Percentiles rank a stretch among this genome's conserved stretches.
These are phyloP conservation scores for Ursus arctos DNA, from an alignment of 2,113 vertebrate species.

Conservation along the genomic window DNA sequence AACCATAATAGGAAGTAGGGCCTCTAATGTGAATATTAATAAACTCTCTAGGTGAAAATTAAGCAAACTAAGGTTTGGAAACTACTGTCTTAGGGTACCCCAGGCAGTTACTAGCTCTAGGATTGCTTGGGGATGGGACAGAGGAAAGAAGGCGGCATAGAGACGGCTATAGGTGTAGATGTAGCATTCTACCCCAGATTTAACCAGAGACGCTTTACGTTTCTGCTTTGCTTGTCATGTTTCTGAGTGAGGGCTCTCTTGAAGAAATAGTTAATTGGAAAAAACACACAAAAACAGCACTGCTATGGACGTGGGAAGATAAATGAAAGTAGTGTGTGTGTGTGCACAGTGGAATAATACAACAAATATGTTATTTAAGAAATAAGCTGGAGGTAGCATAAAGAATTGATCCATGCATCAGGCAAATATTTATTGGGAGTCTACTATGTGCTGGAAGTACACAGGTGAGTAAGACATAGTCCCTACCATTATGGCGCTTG, in stretches of 20 bases:
- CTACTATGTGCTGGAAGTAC: background rate
- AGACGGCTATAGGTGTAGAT: background rate
- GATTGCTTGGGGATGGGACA: background rate
- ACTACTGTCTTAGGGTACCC: background rate
- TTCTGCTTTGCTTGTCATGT: background rate
- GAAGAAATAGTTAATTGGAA: background rate
- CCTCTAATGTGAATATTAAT: background rate
- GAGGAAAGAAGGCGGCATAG: background rate
- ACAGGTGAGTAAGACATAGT: background rate
- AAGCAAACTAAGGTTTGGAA: conserved; percentile 18
- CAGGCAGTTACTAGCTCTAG: background rate
- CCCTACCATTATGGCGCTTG: background rate
- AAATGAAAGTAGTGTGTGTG: background rate
- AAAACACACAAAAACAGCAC: background rate
- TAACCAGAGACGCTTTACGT: background rate
- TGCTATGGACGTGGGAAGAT: background rate
- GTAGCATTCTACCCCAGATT: background rate
- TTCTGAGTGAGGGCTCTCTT: conserved; percentile 2
- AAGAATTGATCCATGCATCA: background rate
- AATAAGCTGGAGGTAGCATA: background rate
- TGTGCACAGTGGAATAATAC: background rate
- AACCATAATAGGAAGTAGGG: background rate
- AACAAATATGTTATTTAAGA: background rate
- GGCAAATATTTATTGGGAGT: background rate
- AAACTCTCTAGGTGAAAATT: background rate